Base-by-base conservation (phyloP, 2,113 vertebrate genomes). In the Saiga tatarica region DNA sequence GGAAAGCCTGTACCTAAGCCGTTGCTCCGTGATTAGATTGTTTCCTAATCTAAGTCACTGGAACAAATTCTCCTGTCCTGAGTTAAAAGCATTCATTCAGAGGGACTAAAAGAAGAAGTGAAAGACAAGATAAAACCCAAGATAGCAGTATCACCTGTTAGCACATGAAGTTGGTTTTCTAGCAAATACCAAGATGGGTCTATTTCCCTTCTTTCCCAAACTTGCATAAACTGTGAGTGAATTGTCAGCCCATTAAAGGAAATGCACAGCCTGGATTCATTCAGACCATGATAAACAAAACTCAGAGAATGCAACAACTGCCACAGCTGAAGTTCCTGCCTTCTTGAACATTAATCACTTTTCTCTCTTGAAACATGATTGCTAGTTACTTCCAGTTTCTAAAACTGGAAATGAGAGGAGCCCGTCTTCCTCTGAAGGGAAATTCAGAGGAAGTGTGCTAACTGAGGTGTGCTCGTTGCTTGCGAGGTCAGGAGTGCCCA, bases 401-500 rank as follows among this genome's bases (percentile, higher is more conserved):
- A 97, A 96, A 17, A 36, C 1, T 93, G 78, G 87, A 92, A 93
- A 86, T 59, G 28, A 92, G 82, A 88, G 71, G 95, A 95, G 95
- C 92, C 97, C 52, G 53, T 96, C 94, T 97, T 64, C 94, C 60
- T 97, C 96, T 96, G 88, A 95, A 95, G 90, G 97, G 96, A 97
- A 97, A 97, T 92, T 97, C 96, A 59, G n/a, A n/a, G n/a, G n/a
- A n/a, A n/a, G n/a, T n/a, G n/a, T n/a, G n/a, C 98, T 95, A 92
- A 97, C 95, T 95, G 93, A 94, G 94, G 89, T 91, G 82, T 83
- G 84, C 83, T 78, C 39, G 67, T 78, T 57, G 94, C 94, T 98
- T 96, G 96, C 89, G 86, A 92, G 98, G 93, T 96, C 95, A 96
- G 96, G 92, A 98, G 96, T 83, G 64, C 96, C 86, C 53, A 45